Conservation (phyloP, 2,888 invertebrate species). For the Chloromyia formosa region DNA sequence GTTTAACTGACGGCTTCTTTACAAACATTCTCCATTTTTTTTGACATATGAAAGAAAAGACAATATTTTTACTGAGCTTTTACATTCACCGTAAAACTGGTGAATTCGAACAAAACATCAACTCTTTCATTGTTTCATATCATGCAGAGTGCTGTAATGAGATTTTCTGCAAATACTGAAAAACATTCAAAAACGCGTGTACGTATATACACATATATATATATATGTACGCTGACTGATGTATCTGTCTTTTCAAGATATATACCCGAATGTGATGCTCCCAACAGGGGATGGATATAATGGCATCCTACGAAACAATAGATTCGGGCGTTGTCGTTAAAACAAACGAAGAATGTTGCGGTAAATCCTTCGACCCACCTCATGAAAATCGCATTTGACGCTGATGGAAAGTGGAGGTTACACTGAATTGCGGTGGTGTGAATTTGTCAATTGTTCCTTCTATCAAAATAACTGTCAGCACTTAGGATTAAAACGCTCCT, state of each 20-base stretch:
- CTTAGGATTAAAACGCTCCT: slow-evolving; percentile 12
- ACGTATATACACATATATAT: neutral
- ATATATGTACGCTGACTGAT: neutral
- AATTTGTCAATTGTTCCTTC: slow-evolving; percentile 33
- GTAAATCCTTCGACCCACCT: neutral
- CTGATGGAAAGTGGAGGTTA: neutral
- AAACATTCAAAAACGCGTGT: neutral
- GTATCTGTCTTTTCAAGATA: neutral
- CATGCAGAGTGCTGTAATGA: slow-evolving; percentile 37
- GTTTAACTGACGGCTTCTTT: neutral
- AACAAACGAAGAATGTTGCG: neutral
- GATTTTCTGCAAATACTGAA: slow-evolving; percentile 31
- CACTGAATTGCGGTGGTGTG: slow-evolving; percentile 3
- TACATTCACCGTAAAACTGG: neutral
- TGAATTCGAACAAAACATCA: slow-evolving; percentile 37
- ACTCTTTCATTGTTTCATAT: slow-evolving; percentile 30
- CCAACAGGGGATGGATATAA: slow-evolving; percentile 12
- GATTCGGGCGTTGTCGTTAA: slow-evolving; percentile 17
- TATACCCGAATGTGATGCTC: neutral
- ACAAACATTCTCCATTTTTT: slow-evolving; percentile 11
- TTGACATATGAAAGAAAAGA: slow-evolving; percentile 29
- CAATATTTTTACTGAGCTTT: neutral
- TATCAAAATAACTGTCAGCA: slow-evolving; percentile 17
- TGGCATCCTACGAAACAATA: slow-evolving; percentile 21
- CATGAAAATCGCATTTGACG: slow-evolving; percentile 8